These are phyloP conservation scores for Neostethus bicornis DNA, from an alignment of 2,797 vertebrate genomes.

Conservation along the genomic window DNA sequence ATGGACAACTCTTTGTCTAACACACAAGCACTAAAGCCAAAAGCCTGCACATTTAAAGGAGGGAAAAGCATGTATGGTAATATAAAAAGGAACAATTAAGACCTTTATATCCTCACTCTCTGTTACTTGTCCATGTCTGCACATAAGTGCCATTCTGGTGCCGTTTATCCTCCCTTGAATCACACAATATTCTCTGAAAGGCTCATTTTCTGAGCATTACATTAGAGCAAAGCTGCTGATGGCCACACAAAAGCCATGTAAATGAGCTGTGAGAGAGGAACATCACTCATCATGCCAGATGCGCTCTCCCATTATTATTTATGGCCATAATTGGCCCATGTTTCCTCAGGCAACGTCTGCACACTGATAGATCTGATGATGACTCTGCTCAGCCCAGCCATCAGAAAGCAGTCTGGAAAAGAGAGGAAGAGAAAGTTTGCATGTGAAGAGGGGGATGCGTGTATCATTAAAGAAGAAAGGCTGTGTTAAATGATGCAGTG, in stretches of 20 bases:
- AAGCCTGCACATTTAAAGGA: conserved; percentile 7
- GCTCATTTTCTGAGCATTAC: conserved; percentile 91
- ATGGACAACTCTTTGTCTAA: conserved; percentile 49
- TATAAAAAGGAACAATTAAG: conserved; percentile 17
- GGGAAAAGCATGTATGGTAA: conserved; percentile 10
- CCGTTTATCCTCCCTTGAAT: conserved; percentile 84
- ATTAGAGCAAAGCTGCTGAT: conserved; percentile 88
- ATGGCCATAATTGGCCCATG: conserved; percentile 96
- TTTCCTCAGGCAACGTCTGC: conserved; percentile 94
- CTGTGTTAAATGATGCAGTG: conserved; percentile 19
- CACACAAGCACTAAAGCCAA: conserved; percentile 23
- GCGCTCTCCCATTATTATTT: conserved; percentile 96
- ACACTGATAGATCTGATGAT: conserved; percentile 92
- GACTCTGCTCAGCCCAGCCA: conserved; percentile 71
- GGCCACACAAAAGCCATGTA: conserved; percentile 93
- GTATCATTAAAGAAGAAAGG: conserved; percentile 16
- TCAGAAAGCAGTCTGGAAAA: conserved; percentile 45
- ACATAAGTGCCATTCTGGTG: conserved; percentile 79
- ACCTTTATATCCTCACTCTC: not conserved
- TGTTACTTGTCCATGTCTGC: conserved; percentile 84
- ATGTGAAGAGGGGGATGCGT: conserved; percentile 10
- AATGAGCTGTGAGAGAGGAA: conserved; percentile 91
- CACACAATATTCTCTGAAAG: conserved; percentile 86
- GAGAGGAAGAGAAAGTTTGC: conserved; percentile 25
- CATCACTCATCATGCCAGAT: conserved; percentile 94